phyloP scores from a whole-genome alignment of 2,888 invertebrate species.

The Coenonympha glycerion region DNA sequence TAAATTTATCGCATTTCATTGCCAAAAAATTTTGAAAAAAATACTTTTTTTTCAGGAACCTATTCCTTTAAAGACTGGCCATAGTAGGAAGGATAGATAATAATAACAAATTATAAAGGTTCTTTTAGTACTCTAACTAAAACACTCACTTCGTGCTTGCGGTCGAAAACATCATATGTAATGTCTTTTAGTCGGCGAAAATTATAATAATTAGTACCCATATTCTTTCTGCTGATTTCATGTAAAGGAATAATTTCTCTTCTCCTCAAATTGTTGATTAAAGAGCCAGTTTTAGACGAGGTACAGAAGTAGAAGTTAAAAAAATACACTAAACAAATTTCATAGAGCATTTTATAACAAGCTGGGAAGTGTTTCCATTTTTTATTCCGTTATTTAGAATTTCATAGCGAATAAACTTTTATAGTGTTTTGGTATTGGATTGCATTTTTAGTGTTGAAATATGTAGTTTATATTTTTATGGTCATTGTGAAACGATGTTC shows the following conservation, averaged over 20 bases:
- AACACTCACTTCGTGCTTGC: slow-evolving; percentile 1
- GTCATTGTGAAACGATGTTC: neutral
- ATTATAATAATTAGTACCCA: neutral
- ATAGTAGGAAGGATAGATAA: no score
- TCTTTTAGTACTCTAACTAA: no score
- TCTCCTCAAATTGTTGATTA: slow-evolving; percentile 15
- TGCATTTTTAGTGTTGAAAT: neutral
- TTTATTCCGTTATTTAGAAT: neutral
- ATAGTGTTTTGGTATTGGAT: neutral
- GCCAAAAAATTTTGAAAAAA: no score
- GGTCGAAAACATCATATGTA: neutral
- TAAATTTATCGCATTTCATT: no score
- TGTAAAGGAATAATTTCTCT: slow-evolving; percentile 27
- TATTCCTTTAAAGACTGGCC: no score
- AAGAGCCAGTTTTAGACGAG: slow-evolving; percentile 11
- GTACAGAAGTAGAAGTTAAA: slow-evolving; percentile 1
- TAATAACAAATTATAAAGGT: no score
- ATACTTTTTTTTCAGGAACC: no score
- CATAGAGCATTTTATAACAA: slow-evolving; percentile 6
- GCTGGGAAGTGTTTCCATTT: neutral
- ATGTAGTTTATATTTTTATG: neutral
- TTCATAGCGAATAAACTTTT: slow-evolving; percentile 7
- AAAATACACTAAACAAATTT: slow-evolving; percentile 12
- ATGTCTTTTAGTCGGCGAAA: slow-evolving; percentile 3
- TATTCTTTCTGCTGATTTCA: slow-evolving; percentile 12